phyloP scores from a whole-genome alignment of 2,888 invertebrate species.

The Drosophila niveifrons region DNA sequence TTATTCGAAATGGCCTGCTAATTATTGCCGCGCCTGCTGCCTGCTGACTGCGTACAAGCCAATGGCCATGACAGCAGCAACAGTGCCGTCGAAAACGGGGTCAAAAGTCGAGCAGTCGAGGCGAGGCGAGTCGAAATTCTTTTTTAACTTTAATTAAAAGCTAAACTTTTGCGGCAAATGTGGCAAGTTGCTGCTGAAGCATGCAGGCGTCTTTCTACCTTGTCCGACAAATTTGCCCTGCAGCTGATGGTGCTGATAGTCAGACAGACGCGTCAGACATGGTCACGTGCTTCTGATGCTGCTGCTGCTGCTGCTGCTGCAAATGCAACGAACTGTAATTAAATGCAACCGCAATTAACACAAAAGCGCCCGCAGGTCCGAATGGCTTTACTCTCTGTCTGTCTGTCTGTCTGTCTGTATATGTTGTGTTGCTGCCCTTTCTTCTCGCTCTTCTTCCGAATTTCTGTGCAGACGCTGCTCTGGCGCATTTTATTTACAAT shows the following conservation, averaged over 20 bases:
- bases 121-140: constrained; percentile 48
- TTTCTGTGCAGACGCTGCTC: constrained; percentile 17
- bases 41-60: constrained; percentile 26
- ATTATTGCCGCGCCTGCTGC: constrained; percentile 33
- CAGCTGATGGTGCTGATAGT: constrained; percentile 12
- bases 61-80: constrained; percentile 5
- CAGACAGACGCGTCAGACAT: constrained; percentile 29
- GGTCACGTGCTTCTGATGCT: constrained; percentile 26
- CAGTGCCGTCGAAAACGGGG: background rate
- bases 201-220: background rate
- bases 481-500: constrained; percentile 75
- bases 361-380: constrained; percentile 77
- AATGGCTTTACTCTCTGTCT: constrained; percentile 63
- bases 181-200: constrained; percentile 14
- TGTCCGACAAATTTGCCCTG: background rate
- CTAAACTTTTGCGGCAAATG: constrained; percentile 38
- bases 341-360: constrained; percentile 82
- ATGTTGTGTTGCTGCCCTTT: background rate
- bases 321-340: constrained; percentile 77
- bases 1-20: constrained; percentile 37
- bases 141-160: constrained; percentile 76
- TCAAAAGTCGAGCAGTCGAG: constrained; percentile 25
- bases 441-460: background rate
- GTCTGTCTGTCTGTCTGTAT: too few species aligned
- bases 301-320: constrained; percentile 10